Percentiles rank a stretch among this genome's conserved stretches.
phyloP scores from a whole-genome alignment of 2,797 vertebrate genomes.

The Rhinogobio ventralis region DNA sequence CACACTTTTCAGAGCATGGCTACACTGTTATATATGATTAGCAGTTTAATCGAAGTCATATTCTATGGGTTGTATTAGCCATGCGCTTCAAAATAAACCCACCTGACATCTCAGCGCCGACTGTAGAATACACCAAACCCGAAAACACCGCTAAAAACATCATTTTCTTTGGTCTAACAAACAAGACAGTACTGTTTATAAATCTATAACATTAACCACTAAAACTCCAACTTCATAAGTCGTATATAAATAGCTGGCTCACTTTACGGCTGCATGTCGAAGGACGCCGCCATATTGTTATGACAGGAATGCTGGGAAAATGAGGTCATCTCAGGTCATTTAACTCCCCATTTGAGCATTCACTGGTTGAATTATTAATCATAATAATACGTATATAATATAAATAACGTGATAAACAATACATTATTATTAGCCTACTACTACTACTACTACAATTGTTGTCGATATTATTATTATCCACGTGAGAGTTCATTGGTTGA shows the following conservation, averaged over 20 bases:
- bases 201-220: background rate
- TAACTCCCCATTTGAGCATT: background rate
- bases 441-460: background rate
- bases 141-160: conserved; percentile 6
- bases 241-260: background rate
- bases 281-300: conserved; percentile 63
- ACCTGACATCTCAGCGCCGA: conserved; percentile 40
- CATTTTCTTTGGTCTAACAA: background rate
- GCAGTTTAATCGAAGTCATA: background rate
- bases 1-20: background rate
- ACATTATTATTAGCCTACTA: background rate
- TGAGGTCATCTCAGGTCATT: conserved; percentile 24
- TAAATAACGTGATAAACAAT: background rate
- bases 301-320: conserved; percentile 57
- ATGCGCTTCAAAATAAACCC: conserved; percentile 13
- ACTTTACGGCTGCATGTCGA: background rate
- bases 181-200: background rate
- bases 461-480: background rate
- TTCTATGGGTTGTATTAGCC: background rate
- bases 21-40: background rate
- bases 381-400: background rate
- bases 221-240: background rate
- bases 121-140: background rate
- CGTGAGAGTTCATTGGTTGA: background rate
- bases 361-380: too few relatives aligned